phyloP scores from a whole-genome alignment of 2,888 invertebrate species.

The Prosapia bicincta region DNA sequence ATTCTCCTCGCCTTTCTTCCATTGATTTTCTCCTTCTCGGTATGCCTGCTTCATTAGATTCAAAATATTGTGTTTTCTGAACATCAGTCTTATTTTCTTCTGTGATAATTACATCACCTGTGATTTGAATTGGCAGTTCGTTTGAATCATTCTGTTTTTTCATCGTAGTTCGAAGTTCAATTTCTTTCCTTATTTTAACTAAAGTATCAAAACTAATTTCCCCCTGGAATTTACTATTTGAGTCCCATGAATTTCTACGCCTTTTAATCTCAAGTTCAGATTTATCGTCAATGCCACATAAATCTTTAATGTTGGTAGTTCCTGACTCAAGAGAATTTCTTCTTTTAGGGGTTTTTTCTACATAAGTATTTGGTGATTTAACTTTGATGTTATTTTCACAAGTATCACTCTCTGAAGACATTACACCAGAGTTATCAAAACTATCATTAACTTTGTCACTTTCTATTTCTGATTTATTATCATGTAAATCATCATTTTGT shows the following conservation, averaged over 20 bases:
- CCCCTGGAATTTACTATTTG: not conserved
- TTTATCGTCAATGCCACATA: not conserved
- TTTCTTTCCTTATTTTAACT: slow-evolving; percentile 41
- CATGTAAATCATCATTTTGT: not conserved
- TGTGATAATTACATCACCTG: slow-evolving; percentile 38
- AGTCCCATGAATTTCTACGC: slow-evolving; percentile 9
- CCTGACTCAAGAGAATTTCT: slow-evolving; percentile 31
- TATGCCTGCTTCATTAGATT: slow-evolving; percentile 31
- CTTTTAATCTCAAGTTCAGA: not conserved
- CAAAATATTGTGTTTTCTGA: slow-evolving; percentile 40
- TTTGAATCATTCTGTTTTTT: not conserved
- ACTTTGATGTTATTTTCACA: not conserved
- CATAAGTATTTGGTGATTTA: not conserved
- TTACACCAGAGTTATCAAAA: not conserved
- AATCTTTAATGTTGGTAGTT: slow-evolving; percentile 12
- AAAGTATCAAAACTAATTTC: not conserved
- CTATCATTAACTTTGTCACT: not conserved
- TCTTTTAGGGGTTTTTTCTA: slow-evolving; percentile 15
- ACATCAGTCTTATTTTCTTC: slow-evolving; percentile 38
- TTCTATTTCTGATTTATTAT: not conserved
- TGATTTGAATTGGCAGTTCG: slow-evolving; percentile 46
- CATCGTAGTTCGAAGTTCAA: slow-evolving; percentile 6
- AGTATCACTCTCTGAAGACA: not conserved
- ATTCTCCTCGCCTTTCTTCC: slow-evolving; percentile 40
- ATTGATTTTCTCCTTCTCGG: slow-evolving; percentile 44